Conservation (phyloP, 2,888 invertebrate species). For the Harpagoxenus sublaevis region DNA sequence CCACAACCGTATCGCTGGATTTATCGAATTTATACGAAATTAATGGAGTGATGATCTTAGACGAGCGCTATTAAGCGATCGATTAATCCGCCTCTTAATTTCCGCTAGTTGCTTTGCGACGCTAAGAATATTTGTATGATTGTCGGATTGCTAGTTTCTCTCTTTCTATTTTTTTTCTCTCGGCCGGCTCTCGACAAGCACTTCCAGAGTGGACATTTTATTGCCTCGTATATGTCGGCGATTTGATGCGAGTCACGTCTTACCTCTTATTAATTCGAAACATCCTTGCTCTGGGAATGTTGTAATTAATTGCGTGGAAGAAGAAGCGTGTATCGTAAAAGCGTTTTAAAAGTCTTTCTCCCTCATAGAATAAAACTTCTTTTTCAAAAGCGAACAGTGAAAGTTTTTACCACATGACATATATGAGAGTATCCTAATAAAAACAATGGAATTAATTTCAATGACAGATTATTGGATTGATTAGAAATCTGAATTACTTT, state of each 20-base stretch:
- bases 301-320: constrained; percentile 30
- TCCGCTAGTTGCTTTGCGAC: neutral
- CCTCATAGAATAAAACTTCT: neutral
- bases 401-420: neutral
- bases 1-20: neutral
- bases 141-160: constrained; percentile 19
- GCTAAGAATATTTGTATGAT: constrained; percentile 29
- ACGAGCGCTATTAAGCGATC: constrained; percentile 7
- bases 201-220: constrained; percentile 37
- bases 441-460: neutral
- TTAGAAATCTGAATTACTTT: neutral
- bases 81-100: constrained; percentile 34
- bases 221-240: neutral
- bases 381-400: neutral
- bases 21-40: constrained; percentile 36
- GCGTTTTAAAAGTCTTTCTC: neutral
- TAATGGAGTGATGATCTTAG: constrained; percentile 41
- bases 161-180: neutral
- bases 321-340: constrained; percentile 11
- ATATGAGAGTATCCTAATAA: neutral
- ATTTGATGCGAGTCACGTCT: constrained; percentile 47
- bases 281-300: constrained; percentile 15
- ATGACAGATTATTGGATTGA: neutral
- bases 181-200: neutral
- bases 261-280: constrained; percentile 42